Conservation (phyloP, 2,888 invertebrate genomes). For the Keiferia lycopersicella region DNA sequence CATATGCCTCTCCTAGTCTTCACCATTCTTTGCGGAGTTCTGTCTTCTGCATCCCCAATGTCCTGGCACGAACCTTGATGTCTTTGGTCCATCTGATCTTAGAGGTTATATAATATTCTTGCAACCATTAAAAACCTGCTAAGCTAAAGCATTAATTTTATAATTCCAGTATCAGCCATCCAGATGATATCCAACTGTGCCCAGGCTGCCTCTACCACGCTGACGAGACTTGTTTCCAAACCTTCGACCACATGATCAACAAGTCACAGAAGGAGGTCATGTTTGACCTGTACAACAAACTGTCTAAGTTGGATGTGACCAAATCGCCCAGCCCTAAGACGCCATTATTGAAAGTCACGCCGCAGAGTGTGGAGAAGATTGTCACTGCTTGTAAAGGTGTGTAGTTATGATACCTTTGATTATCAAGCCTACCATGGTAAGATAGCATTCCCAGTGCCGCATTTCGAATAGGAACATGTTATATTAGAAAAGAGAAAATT, state of each 20-base stretch:
- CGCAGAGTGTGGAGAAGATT: slow-evolving; percentile 75
- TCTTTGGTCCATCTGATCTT: neutral
- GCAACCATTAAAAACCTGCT: neutral
- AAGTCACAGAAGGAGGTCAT: slow-evolving; percentile 78
- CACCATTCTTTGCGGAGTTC: neutral
- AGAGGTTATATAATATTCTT: too few species aligned
- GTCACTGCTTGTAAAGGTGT: slow-evolving; percentile 65
- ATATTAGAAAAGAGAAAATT: too few species aligned
- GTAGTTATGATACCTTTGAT: neutral
- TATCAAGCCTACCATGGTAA: too few species aligned
- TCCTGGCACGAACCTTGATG: neutral
- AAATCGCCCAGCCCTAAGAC: slow-evolving; percentile 70
- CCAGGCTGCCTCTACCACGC: slow-evolving; percentile 68
- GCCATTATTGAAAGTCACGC: slow-evolving; percentile 66
- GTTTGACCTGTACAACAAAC: slow-evolving; percentile 73
- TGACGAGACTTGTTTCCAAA: slow-evolving; percentile 64
- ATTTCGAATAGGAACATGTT: too few species aligned
- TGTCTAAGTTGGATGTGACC: slow-evolving; percentile 68
- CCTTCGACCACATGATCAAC: slow-evolving; percentile 74
- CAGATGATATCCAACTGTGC: slow-evolving; percentile 64
- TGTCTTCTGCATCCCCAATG: neutral
- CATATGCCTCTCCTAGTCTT: too few species aligned
- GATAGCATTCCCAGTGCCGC: too few species aligned
- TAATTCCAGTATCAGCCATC: slow-evolving; percentile 53
- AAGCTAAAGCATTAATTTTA: neutral